Conservation (phyloP, 2,797 vertebrate species). For the Periparus ater region DNA sequence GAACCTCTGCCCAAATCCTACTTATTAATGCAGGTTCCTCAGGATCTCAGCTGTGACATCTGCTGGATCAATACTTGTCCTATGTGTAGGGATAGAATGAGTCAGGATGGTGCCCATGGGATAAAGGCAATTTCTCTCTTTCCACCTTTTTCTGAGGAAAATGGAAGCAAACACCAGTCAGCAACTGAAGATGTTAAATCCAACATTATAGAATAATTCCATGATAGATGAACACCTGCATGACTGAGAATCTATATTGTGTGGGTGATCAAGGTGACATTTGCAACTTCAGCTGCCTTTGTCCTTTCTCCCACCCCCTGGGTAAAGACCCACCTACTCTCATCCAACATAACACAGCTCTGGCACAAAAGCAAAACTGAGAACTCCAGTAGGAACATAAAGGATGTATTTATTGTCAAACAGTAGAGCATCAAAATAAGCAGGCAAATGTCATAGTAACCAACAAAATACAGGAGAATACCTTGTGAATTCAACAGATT, state of each 20-base stretch:
- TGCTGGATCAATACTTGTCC: background rate
- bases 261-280: background rate
- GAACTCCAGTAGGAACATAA: background rate
- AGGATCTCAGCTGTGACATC: background rate
- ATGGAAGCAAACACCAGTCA: background rate
- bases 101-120: background rate
- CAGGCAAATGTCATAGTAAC: background rate
- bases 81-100: rapidly evolving
- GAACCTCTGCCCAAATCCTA: background rate
- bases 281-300: background rate
- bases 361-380: background rate
- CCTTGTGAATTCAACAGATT: background rate
- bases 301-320: background rate
- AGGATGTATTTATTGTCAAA: background rate
- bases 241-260: background rate
- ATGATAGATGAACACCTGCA: background rate
- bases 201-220: background rate
- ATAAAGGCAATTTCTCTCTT: background rate
- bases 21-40: background rate
- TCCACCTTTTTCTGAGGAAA: background rate
- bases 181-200: background rate
- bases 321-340: background rate
- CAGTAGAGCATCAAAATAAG: background rate
- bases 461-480: background rate
- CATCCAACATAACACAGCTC: background rate